These are phyloP conservation scores for Rallus crepitans DNA, from an alignment of 2,797 vertebrate species.

Conservation along the genomic window DNA sequence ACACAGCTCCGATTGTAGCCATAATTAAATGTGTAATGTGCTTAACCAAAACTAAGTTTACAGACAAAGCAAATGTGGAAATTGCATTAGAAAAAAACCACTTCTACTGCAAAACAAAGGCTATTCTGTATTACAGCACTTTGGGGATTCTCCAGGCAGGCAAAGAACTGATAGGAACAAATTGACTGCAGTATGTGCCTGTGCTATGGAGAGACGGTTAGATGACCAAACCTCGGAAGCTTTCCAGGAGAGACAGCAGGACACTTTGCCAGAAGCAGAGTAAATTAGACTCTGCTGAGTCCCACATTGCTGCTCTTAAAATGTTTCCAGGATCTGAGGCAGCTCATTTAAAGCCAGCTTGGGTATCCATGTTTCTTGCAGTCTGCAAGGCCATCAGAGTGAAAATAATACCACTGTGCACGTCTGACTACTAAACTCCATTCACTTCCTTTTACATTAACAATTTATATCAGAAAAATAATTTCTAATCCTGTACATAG, in stretches of 20 bases:
- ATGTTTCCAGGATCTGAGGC: constrained; percentile 1
- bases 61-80: constrained; percentile 34
- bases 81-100: not conserved
- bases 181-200: not conserved
- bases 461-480: not conserved
- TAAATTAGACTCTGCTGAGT: constrained; percentile 29
- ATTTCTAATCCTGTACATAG: not conserved
- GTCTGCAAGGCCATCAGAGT: not conserved
- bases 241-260: constrained; percentile 33
- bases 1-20: not conserved
- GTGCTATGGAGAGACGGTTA: not conserved
- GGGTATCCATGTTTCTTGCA: not conserved
- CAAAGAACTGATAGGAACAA: constrained; percentile 20
- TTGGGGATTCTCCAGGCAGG: constrained; percentile 16
- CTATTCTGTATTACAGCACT: constrained; percentile 5
- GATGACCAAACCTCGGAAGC: constrained; percentile 8
- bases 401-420: not conserved
- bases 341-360: constrained; percentile 29
- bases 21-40: not conserved
- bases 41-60: constrained; percentile 24
- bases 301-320: not conserved
- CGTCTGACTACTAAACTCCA: not conserved
- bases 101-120: not conserved
- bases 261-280: constrained; percentile 35
- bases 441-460: not conserved